Percentiles rank a stretch among this genome's conserved stretches.
Conservation (phyloP, 1,140 invertebrate species). For the Adoxophyes honmai region DNA sequence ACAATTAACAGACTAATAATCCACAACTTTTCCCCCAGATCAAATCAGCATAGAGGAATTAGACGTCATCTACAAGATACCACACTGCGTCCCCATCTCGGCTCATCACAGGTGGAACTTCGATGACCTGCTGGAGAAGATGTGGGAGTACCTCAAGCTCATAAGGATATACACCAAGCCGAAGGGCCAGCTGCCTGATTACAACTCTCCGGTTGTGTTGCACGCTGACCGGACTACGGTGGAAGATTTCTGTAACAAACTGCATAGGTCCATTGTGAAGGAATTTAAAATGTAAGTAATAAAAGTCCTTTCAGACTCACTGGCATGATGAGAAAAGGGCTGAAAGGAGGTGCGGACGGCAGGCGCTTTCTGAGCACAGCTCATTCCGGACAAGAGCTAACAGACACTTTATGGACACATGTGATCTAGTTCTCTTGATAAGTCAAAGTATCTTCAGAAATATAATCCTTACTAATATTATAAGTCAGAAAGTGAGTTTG, state of each 20-base stretch:
- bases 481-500: too few relatives aligned
- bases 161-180: slow-evolving; percentile 99
- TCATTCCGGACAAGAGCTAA: too few relatives aligned
- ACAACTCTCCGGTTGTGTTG: slow-evolving; percentile 96
- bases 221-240: slow-evolving; percentile 91
- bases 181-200: slow-evolving; percentile 99
- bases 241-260: slow-evolving; percentile 99
- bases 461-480: too few relatives aligned
- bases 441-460: too few relatives aligned
- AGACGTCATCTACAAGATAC: slow-evolving; percentile 99
- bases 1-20: too few relatives aligned
- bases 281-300: slow-evolving; percentile 99
- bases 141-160: slow-evolving; percentile 98
- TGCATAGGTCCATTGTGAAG: slow-evolving; percentile 97
- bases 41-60: slow-evolving; percentile 97
- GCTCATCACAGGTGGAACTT: slow-evolving; percentile 99
- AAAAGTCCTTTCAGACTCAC: too few relatives aligned
- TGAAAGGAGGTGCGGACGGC: too few relatives aligned
- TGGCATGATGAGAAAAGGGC: too few relatives aligned
- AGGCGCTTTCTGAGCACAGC: too few relatives aligned
- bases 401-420: too few relatives aligned
- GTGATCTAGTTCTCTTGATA: too few relatives aligned
- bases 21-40: too few relatives aligned
- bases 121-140: slow-evolving; percentile 98
- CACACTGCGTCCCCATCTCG: slow-evolving; percentile 99